Evolutionary conservation across 2,797 vertebrate genomes (phyloP).

Genomic region (Xerus rutilus): DNA sequence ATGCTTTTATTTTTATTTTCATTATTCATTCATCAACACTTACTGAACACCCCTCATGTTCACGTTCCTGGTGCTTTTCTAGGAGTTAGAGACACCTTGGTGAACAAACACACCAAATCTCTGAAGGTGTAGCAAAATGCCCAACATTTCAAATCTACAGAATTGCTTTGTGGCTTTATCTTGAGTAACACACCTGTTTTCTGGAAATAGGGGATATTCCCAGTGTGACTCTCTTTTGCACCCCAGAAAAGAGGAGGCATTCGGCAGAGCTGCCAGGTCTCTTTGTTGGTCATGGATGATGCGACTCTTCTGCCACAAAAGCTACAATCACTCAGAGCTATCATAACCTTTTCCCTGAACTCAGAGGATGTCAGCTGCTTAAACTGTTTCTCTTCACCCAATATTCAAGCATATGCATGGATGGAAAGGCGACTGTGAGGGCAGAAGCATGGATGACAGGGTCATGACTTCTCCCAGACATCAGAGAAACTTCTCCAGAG

Average conservation of each 20-base stretch:
- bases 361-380: conserved; percentile 31
- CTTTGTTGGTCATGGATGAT: background rate
- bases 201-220: background rate
- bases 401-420: background rate
- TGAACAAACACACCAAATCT: background rate
- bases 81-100: background rate
- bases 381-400: conserved; percentile 32
- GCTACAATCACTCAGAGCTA: conserved; percentile 26
- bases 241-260: background rate
- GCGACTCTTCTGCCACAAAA: background rate
- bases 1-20: background rate
- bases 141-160: conserved; percentile 5
- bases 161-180: background rate
- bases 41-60: background rate
- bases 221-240: background rate
- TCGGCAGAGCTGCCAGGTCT: background rate
- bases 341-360: conserved; percentile 25
- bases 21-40: background rate
- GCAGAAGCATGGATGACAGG: conserved; percentile 41
- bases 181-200: background rate
- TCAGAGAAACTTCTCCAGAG: conserved; percentile 1
- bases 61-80: background rate
- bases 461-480: conserved; percentile 28
- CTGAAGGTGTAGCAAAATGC: background rate
- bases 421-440: background rate